Conservation (phyloP, 2,888 invertebrate species). For the Thereva unica region DNA sequence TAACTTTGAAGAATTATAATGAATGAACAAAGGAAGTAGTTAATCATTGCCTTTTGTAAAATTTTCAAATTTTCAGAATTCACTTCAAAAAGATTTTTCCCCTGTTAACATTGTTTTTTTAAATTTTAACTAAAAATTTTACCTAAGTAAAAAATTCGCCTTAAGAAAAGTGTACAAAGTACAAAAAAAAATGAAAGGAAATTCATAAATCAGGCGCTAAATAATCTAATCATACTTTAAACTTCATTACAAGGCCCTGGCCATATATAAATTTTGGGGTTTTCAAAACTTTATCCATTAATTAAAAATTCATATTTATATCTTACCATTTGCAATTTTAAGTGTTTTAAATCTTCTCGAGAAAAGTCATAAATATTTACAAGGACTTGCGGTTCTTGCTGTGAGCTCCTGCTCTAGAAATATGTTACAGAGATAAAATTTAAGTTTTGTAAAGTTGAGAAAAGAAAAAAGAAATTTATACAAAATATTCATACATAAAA, state of each 20-base stretch:
- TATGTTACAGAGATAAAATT: conserved; percentile 21
- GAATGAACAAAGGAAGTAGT: no score
- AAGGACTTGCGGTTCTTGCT: conserved; percentile 4
- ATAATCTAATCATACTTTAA: conserved; percentile 42
- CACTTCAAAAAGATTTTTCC: no score
- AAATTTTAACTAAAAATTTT: no score
- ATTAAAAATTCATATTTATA: conserved; percentile 43
- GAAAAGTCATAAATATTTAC: conserved; percentile 41
- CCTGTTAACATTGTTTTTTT: no score
- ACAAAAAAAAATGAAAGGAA: no score
- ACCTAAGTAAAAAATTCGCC: no score
- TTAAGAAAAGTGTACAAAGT: no score
- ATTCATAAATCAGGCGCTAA: conserved; percentile 39
- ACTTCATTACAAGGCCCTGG: conserved; percentile 39
- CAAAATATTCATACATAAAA: no score
- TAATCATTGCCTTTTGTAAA: no score
- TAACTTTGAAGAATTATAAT: background rate
- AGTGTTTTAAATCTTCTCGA: conserved; percentile 41
- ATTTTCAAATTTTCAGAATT: no score
- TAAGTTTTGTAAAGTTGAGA: conserved; percentile 21
- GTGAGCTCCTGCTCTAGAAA: conserved; percentile 5
- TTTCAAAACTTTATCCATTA: conserved; percentile 43
- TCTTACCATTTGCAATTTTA: conserved; percentile 42
- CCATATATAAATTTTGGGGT: conserved; percentile 35
- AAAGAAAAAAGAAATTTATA: no score